Conservation (phyloP, 2,113 vertebrate genomes). For the Tachysurus vachellii region DNA sequence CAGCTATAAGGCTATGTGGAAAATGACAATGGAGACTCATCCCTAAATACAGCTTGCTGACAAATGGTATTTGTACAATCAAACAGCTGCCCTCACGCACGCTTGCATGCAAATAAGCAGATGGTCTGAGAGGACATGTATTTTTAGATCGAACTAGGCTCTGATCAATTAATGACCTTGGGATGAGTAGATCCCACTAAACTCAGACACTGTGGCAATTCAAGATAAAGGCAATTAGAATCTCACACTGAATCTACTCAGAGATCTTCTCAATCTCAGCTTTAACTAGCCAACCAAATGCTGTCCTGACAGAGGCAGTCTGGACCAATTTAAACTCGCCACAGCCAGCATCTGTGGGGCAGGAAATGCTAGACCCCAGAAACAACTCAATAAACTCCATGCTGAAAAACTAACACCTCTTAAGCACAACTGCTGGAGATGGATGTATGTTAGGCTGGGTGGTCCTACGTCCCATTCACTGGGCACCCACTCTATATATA, state of each 20-base stretch:
- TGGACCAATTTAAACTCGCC: slow-evolving; percentile 56
- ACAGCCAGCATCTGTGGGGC: slow-evolving; percentile 50
- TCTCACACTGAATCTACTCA: slow-evolving; percentile 12
- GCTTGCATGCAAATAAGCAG: slow-evolving; percentile 63
- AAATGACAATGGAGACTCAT: slow-evolving; percentile 43
- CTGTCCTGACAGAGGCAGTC: slow-evolving; percentile 60
- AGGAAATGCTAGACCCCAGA: slow-evolving; percentile 59
- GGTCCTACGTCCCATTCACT: slow-evolving; percentile 45
- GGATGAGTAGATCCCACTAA: slow-evolving; percentile 33
- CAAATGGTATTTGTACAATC: slow-evolving; percentile 71
- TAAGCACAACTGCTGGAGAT: slow-evolving; percentile 1
- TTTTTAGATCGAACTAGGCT: slow-evolving; percentile 36
- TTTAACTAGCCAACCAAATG: slow-evolving; percentile 36
- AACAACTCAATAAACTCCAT: slow-evolving; percentile 54
- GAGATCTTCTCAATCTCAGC: slow-evolving; percentile 9
- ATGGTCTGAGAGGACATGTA: slow-evolving; percentile 58
- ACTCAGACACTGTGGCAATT: slow-evolving; percentile 42
- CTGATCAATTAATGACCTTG: slow-evolving; percentile 4
- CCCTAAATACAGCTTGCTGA: slow-evolving; percentile 71
- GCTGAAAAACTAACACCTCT: slow-evolving; percentile 59
- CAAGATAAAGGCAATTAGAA: slow-evolving; percentile 51
- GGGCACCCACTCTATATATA: slow-evolving; percentile 71
- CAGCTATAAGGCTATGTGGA: not conserved
- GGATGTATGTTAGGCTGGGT: slow-evolving; percentile 57
- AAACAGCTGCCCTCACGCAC: slow-evolving; percentile 43